Base-by-base conservation (phyloP, 2,888 invertebrate genomes). In the Volucella zonaria region DNA sequence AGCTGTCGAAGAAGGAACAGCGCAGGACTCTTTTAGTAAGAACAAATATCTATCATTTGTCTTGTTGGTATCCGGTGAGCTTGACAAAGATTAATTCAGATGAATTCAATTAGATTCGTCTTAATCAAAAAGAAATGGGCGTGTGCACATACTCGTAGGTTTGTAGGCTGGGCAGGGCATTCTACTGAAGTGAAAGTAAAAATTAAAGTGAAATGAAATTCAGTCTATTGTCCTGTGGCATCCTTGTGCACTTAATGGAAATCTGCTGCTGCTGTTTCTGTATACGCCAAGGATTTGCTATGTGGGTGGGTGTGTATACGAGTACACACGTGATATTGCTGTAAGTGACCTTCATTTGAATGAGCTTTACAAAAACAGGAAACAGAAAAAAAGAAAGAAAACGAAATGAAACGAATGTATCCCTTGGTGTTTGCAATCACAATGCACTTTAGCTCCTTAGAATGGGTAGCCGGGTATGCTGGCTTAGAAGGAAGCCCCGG, bases 301-400 rank as follows among this genome's bases (percentile, higher is more conserved):
- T 56, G 12, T 31, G 31, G 31, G 31, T 6, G 6, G 4, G 4
- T 31, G 31, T 31, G 31, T 31, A 31, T 18, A 12, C 14, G 1
- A 15, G 38, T 15, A 31, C 14, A 10, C 10, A 56, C 0, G 1
- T 14, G n/a, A 12, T 40, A 8, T 54, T 43, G 3, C 43, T 42
- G n/a, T 11, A 51, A 51, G n/a, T 61, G 54, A 71, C 82, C 71
- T 82, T 82, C 82, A 76, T 54, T 23, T 76, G 43, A 76, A 77
- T 71, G 42, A 47, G 64, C 1, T 66, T 81, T 38, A 56, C 0
- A 23, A 11, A 15, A 1, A 54, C 8, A 54, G 11, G 8, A 15
- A 58, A 40, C 15, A 40, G 15, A 11, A 8, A 31, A 43, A 31
- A 52, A 40, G 18, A 18, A 31, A 4, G 31, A 49, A 66, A 45